Base-by-base conservation (phyloP, 2,113 vertebrate genomes). In the Oryzias celebensis region DNA sequence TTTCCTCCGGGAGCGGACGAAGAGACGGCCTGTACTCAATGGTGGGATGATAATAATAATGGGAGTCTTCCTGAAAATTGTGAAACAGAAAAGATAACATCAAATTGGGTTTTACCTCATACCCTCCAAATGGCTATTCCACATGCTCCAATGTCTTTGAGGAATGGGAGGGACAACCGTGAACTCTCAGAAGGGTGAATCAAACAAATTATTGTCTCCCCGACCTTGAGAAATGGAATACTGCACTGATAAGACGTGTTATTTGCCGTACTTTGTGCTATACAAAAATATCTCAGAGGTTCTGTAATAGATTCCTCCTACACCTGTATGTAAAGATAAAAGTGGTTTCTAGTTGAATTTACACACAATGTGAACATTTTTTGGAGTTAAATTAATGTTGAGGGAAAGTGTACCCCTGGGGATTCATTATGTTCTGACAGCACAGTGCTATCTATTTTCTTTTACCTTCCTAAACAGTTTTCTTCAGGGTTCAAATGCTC, bases 31-130 rank as follows among this genome's bases (percentile, higher is more conserved):
- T 71, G 70, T 84, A 90, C 60, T 81, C 83, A 41, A 72, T 55
- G 3, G 66, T 80, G 20, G 91, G 89, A 73, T 36, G 36, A 12
- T 92, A 89, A 74, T 91, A 89, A 83, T 90, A 88, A 68, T 86
- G 82, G 59, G 66, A 54, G 51, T 80, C 63, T 64, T 87, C 89
- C 84, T 91, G 84, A 16, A 82, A 78, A 69, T 3, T 31, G 16
- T n/a, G 45, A 68, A 65, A 74, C 53, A 79, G 22, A 59, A 13
- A 36, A 41, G 41, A 82, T 44, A 58, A 28, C 58, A 75, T 68
- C 53, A 63, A 31, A 55, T 47, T n/a, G 58, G 22, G 44, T 60
- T 45, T 54, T 49, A 43, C n/a, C 51, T 41, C 2, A 7, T 6
- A 2, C 55, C 15, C 28, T 31, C 15, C 44, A 53, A 68, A 82